phyloP scores from a whole-genome alignment of 2,888 invertebrate species.

The Linyphia triangularis region DNA sequence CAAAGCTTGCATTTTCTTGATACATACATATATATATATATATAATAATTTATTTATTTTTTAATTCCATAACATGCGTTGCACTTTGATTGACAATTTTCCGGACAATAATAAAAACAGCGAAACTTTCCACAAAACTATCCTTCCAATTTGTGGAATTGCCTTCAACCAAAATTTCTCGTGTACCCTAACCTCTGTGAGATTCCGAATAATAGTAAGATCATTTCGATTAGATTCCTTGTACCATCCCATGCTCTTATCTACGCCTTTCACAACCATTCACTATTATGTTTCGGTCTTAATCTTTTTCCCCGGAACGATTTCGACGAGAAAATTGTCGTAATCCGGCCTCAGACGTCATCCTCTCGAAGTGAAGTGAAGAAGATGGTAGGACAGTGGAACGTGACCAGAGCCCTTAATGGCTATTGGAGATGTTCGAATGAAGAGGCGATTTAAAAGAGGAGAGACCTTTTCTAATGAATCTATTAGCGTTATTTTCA shows the following conservation, averaged over 20 bases:
- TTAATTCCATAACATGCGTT: neutral
- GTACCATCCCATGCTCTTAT: neutral
- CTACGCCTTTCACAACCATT: neutral
- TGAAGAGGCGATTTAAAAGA: conserved; percentile 37
- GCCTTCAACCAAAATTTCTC: neutral
- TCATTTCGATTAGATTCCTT: neutral
- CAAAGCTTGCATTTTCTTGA: too few relatives aligned
- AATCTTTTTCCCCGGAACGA: conserved; percentile 38
- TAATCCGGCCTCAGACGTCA: conserved; percentile 36
- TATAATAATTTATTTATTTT: neutral
- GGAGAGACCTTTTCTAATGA: conserved; percentile 34
- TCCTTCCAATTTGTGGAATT: neutral
- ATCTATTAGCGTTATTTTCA: conserved; percentile 56
- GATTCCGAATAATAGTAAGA: neutral
- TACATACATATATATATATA: too few relatives aligned
- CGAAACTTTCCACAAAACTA: neutral
- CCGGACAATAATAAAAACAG: neutral
- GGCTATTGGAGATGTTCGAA: conserved; percentile 27
- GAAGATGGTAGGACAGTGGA: neutral
- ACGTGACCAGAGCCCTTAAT: conserved; percentile 45
- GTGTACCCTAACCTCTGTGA: neutral
- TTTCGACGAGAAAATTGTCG: conserved; percentile 49
- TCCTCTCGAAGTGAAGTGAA: conserved; percentile 12
- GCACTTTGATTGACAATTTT: neutral
- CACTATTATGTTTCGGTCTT: neutral